Percentiles rank a stretch among this genome's conserved stretches.
phyloP scores from a whole-genome alignment of 2,113 vertebrate genomes.

The Gymnarchus niloticus region DNA sequence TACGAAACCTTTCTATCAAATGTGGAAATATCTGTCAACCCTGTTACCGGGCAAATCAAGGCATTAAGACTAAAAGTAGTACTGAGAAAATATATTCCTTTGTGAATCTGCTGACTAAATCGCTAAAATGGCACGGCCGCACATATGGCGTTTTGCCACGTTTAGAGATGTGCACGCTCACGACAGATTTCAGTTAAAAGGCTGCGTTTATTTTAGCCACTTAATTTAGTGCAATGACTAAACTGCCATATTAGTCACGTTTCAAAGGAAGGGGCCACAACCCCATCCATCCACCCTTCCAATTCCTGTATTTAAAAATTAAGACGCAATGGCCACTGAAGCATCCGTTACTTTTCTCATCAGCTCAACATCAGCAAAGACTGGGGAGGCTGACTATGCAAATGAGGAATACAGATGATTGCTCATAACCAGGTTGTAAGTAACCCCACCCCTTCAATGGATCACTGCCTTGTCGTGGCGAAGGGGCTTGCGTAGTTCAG shows the following conservation, averaged over 20 bases:
- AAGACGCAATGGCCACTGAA: background rate
- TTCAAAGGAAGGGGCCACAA: background rate
- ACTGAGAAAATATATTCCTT: background rate
- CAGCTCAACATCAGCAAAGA: background rate
- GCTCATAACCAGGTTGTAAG: slow-evolving; percentile 11
- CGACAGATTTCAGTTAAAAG: background rate
- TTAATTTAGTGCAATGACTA: slow-evolving; percentile 4
- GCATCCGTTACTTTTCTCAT: slow-evolving; percentile 1
- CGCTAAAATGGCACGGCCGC: background rate
- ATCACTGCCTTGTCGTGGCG: too few relatives aligned
- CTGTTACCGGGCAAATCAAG: background rate
- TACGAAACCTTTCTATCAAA: background rate
- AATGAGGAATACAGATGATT: background rate
- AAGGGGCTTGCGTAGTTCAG: too few relatives aligned
- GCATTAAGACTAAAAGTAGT: background rate
- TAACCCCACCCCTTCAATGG: too few relatives aligned
- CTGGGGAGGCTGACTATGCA: background rate
- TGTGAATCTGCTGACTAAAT: background rate
- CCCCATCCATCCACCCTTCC: background rate
- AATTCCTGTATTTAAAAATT: background rate
- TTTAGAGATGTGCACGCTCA: background rate
- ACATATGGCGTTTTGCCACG: background rate
- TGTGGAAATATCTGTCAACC: background rate
- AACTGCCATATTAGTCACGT: background rate
- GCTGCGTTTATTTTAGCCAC: background rate